Conservation (phyloP, 35 echinoderm and acorn worm species). For the Apostichopus californicus region DNA sequence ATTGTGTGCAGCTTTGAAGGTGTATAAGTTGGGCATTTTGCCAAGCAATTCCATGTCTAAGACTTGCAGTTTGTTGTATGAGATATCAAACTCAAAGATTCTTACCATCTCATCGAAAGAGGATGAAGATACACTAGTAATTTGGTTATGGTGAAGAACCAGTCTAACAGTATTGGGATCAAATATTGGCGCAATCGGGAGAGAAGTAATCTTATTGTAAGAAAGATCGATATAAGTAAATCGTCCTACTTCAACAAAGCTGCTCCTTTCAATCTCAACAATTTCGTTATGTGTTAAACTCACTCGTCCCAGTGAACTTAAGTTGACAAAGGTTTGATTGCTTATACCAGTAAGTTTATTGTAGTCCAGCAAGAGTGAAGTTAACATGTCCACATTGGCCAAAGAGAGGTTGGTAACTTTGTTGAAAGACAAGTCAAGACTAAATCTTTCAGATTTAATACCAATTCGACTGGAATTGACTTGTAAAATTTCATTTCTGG, state of each 20-base stretch:
- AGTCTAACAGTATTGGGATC: background rate
- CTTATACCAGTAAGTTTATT: background rate
- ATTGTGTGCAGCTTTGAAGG: background rate
- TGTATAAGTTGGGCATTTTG: conserved; percentile 30
- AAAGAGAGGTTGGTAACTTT: background rate
- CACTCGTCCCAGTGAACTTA: background rate
- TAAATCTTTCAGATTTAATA: background rate
- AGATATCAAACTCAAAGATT: conserved; percentile 5
- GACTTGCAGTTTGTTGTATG: conserved; percentile 3
- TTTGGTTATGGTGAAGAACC: background rate
- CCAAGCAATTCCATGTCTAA: conserved; percentile 13
- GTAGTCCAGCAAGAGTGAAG: background rate
- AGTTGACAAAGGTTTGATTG: background rate
- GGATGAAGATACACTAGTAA: background rate
- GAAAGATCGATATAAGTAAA: background rate
- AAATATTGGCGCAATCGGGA: conserved; percentile 6
- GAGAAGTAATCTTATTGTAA: background rate
- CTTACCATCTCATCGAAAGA: conserved; percentile 9
- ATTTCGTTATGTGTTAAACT: conserved; percentile 27
- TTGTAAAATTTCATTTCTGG: conserved; percentile 25
- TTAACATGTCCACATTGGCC: background rate
- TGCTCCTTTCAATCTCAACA: background rate
- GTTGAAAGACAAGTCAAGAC: conserved; percentile 34
- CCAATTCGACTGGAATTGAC: background rate
- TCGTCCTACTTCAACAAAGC: background rate